A percentile compares a stretch with the other conserved stretches of the same genome.
These are phyloP conservation scores for Sus cebifrons DNA, from an alignment of 2,797 vertebrate species.

Conservation along the genomic window DNA sequence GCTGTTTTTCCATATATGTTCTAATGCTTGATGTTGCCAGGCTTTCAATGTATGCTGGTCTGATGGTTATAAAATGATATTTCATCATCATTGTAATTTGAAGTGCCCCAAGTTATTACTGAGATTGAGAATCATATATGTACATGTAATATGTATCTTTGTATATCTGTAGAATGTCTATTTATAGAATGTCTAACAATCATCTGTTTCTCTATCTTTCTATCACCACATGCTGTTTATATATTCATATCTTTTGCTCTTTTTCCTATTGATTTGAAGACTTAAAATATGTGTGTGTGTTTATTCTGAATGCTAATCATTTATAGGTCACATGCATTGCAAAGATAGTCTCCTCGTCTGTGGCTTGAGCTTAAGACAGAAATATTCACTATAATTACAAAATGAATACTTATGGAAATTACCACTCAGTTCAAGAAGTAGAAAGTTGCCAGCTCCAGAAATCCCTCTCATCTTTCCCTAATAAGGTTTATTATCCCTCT, in stretches of 20 bases:
- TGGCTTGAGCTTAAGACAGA: neutral
- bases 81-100: constrained; percentile 41
- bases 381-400: neutral
- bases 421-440: neutral
- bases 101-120: constrained; percentile 46
- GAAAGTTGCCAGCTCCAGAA: neutral
- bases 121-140: neutral
- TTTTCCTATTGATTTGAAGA: constrained; percentile 48
- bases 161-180: neutral
- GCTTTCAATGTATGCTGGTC: neutral
- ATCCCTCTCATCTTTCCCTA: neutral
- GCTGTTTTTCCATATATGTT: neutral
- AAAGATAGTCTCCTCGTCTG: constrained; percentile 23
- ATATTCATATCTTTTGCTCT: neutral
- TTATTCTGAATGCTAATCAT: constrained; percentile 19
- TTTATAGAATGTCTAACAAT: neutral
- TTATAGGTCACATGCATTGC: neutral
- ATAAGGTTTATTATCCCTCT: neutral
- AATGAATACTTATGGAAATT: neutral
- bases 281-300: neutral
- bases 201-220: neutral
- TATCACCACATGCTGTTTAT: neutral
- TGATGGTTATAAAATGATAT: constrained; percentile 25
- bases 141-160: neutral
- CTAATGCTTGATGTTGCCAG: neutral